Percentiles rank a stretch among this genome's conserved stretches.
Evolutionary conservation across 2,113 vertebrate genomes (phyloP).

Genomic region (Chinchilla lanigera): DNA sequence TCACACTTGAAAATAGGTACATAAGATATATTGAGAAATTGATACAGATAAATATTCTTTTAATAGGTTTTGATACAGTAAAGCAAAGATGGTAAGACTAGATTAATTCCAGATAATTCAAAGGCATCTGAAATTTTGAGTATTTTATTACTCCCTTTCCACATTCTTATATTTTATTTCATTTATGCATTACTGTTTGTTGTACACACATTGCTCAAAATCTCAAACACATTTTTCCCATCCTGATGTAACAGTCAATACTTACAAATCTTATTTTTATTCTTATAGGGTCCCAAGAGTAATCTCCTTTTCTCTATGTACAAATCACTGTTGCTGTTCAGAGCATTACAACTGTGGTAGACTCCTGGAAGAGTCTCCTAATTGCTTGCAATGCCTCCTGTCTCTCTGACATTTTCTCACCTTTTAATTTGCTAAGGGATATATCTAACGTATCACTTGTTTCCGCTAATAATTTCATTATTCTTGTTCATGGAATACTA

Average conservation of each 20-base stretch:
- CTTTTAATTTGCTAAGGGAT: not conserved
- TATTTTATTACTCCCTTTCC: not conserved
- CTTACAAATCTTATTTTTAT: not conserved
- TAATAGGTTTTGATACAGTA: constrained; percentile 10
- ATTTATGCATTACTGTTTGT: not conserved
- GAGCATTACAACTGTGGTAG: not conserved
- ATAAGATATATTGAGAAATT: not conserved
- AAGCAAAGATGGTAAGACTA: not conserved
- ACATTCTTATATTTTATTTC: not conserved
- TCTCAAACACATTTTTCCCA: not conserved
- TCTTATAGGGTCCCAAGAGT: not conserved
- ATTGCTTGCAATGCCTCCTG: not conserved
- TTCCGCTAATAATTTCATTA: not conserved
- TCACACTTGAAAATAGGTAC: not conserved
- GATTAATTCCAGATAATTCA: constrained; percentile 27
- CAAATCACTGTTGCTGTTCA: not conserved
- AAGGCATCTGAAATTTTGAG: not conserved
- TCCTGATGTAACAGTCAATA: not conserved
- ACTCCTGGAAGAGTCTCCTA: not conserved
- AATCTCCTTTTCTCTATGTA: not conserved
- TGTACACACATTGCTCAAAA: not conserved
- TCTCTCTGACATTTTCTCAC: not conserved
- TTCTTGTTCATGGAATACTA: not conserved
- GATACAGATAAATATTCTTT: not conserved
- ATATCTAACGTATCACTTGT: not conserved